phyloP scores from a whole-genome alignment of 2,797 vertebrate species.

The Mus spretus region DNA sequence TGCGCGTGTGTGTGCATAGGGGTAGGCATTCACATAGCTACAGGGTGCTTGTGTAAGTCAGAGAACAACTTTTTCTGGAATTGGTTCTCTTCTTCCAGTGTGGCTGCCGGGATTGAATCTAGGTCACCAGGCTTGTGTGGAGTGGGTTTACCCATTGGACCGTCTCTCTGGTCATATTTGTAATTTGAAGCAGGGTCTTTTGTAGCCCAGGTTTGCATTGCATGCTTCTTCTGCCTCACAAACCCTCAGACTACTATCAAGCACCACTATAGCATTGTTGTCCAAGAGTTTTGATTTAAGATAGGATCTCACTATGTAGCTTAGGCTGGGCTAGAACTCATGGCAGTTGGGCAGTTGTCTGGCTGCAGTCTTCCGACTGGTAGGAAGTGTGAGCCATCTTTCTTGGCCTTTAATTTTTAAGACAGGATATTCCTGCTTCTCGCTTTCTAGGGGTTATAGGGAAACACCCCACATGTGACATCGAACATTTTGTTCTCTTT shows the following conservation, averaged over 20 bases:
- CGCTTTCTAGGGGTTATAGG: background rate
- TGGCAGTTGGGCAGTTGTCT: too few species aligned
- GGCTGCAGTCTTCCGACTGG: background rate
- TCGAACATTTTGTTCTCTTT: slow-evolving; percentile 7
- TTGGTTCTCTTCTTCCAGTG: background rate
- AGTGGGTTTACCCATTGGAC: background rate
- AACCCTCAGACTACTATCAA: background rate
- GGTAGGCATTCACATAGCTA: too few species aligned
- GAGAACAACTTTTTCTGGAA: background rate
- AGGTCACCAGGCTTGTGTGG: background rate
- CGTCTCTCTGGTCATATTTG: background rate
- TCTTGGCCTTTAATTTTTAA: background rate
- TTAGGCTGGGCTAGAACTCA: background rate
- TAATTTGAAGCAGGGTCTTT: background rate
- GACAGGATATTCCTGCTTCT: background rate
- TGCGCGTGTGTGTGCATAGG: background rate
- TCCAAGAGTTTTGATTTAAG: background rate
- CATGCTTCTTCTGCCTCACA: background rate
- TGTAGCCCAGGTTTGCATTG: background rate
- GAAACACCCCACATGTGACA: background rate
- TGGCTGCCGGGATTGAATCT: background rate
- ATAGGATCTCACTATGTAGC: background rate
- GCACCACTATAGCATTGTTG: background rate
- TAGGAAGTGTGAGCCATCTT: too few species aligned
- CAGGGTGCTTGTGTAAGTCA: background rate